Evolutionary conservation across 2,797 vertebrate species (phyloP), one percentile per base, ranked within the genome.

Genomic region (Tauraco hartlaubi): DNA sequence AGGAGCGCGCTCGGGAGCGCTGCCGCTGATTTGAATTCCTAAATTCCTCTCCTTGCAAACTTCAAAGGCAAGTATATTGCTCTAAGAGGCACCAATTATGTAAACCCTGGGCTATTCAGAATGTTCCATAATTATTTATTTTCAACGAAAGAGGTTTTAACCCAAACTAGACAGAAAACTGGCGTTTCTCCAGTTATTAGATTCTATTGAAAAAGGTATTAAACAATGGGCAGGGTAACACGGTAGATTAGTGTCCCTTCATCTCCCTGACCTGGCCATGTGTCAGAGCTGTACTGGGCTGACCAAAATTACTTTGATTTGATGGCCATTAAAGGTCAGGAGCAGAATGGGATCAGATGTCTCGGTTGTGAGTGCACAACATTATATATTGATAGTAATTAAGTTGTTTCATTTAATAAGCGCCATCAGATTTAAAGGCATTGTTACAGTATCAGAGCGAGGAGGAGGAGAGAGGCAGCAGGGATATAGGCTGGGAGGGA

Each of bases 381-480:
- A 89, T 97, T 97, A 97, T 97, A 93, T 97, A 97, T 98, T 97
- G 97, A 97, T 85, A 96, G 96, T 97, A 97, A 98, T 98, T 97
- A 98, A 98, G 90, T 93, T 97, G 96, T 97, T 97, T 93, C 95
- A 91, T 97, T 98, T 98, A 98, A 98, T 98, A 97, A 97, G 84
- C 88, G 12, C 90, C 97, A 92, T 94, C 91, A 91, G 91, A 93
- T 91, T 97, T 96, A 97, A 96, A 97, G 96, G 96, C 68, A 76
- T 94, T 95, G 95, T 96, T 96, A 92, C 81, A 92, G 63, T 84
- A 92, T 71, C 2, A 1, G 89, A 43, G 39, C 72, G 93, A 88
- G 85, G 79, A 92, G 84, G 91, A 94, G 73, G 85, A 95, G 66
- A 48, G 56, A 94, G 82, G 94, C 88, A 92, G 64, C 26, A 3